Percentiles rank a stretch among this genome's conserved stretches.
Conservation (phyloP, 2,113 vertebrate genomes). For the Engraulis encrasicolus region DNA sequence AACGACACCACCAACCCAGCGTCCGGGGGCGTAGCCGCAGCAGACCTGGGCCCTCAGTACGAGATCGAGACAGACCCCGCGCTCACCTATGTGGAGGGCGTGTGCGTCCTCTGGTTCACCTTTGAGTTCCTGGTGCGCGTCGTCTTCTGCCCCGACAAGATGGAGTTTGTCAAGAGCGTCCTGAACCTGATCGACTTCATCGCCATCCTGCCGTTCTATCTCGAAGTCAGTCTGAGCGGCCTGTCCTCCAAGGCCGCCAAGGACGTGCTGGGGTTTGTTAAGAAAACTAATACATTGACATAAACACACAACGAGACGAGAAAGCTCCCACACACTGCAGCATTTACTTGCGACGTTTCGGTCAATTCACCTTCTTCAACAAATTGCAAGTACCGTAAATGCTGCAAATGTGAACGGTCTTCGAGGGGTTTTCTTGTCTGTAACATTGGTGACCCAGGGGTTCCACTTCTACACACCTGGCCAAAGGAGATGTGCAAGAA, state of each 20-base stretch:
- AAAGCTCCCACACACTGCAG: too few relatives aligned
- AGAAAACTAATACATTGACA: too few relatives aligned
- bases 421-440: too few relatives aligned
- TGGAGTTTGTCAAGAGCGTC: constrained; percentile 94
- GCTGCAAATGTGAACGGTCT: too few relatives aligned
- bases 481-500: too few relatives aligned
- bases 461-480: too few relatives aligned
- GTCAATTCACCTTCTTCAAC: too few relatives aligned
- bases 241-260: constrained; percentile 97
- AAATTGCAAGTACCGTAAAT: too few relatives aligned
- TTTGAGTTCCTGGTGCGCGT: constrained; percentile 97
- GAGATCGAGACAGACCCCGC: constrained; percentile 96
- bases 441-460: too few relatives aligned
- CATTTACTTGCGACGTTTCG: too few relatives aligned
- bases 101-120: constrained; percentile 98
- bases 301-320: too few relatives aligned
- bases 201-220: constrained; percentile 95
- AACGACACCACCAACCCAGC: too few relatives aligned
- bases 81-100: constrained; percentile 93
- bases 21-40: constrained; percentile 31
- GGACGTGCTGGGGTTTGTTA: constrained; percentile 93
- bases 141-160: constrained; percentile 93
- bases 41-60: constrained; percentile 82
- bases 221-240: constrained; percentile 94
- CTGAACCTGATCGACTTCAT: constrained; percentile 99